phyloP scores from a whole-genome alignment of 2,888 invertebrate species.

The Catonia carolina region DNA sequence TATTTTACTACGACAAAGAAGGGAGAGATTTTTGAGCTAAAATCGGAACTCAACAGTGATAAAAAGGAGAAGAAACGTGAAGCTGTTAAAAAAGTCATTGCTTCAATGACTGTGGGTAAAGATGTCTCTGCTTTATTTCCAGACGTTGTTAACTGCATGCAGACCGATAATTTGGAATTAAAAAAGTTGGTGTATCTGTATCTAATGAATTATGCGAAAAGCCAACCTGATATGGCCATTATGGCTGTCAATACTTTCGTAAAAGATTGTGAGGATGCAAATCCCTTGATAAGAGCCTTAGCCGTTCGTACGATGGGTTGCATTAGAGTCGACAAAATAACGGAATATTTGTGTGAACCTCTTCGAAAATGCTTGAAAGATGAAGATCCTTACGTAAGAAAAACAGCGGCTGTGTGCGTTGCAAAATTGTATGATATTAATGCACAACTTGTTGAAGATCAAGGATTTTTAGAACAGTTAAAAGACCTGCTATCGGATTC shows the following conservation, averaged over 20 bases:
- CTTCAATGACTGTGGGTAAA: slow-evolving; percentile 99
- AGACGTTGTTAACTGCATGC: slow-evolving; percentile 99
- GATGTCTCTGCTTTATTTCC: slow-evolving; percentile 98
- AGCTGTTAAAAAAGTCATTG: slow-evolving; percentile 99
- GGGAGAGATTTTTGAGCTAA: slow-evolving; percentile 98
- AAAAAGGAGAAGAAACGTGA: slow-evolving; percentile 99
- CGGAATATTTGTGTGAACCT: slow-evolving; percentile 98
- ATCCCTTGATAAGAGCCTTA: slow-evolving; percentile 94
- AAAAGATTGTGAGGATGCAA: slow-evolving; percentile 99
- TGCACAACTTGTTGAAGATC: slow-evolving; percentile 63
- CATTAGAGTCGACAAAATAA: slow-evolving; percentile 98
- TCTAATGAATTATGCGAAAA: slow-evolving; percentile 99
- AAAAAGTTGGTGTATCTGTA: slow-evolving; percentile 98
- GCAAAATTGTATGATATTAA: slow-evolving; percentile 98
- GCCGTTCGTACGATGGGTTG: slow-evolving; percentile 99
- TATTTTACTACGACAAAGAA: slow-evolving; percentile 99
- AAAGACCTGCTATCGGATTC: slow-evolving; percentile 97
- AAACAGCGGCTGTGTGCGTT: slow-evolving; percentile 99
- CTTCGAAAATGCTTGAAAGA: slow-evolving; percentile 90
- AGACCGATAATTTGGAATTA: slow-evolving; percentile 97
- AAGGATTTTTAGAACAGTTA: slow-evolving; percentile 94
- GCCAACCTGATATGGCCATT: slow-evolving; percentile 99
- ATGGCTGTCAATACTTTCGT: slow-evolving; percentile 99
- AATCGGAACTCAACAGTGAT: slow-evolving; percentile 97
- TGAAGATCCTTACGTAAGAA: slow-evolving; percentile 95